Percentiles rank a stretch among this genome's conserved stretches.
Conservation (phyloP, 2,113 vertebrate genomes). For the Ellobius talpinus region DNA sequence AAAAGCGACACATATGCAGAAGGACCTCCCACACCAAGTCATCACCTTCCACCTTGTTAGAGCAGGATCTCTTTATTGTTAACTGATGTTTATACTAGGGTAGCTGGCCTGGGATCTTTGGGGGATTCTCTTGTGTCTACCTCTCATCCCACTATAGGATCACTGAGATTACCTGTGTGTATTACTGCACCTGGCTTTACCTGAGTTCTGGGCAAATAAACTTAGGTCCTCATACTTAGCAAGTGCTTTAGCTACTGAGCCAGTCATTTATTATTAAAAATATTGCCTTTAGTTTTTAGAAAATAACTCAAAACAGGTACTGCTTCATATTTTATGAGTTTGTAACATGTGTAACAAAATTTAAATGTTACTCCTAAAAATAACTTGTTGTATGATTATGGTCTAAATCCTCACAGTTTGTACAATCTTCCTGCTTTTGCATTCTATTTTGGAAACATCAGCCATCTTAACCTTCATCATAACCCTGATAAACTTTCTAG, state of each 20-base stretch:
- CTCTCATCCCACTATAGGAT: not conserved
- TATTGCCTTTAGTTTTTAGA: slow-evolving; percentile 23
- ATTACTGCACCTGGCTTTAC: not conserved
- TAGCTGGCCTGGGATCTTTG: not conserved
- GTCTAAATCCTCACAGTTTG: not conserved
- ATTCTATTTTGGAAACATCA: not conserved
- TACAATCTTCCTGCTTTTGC: not conserved
- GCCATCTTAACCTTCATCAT: not conserved
- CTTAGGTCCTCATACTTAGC: not conserved
- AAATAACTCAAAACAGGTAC: not conserved
- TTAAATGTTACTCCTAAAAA: not conserved
- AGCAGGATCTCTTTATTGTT: not conserved
- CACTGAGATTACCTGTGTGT: not conserved
- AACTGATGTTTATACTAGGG: not conserved
- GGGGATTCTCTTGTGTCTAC: not conserved
- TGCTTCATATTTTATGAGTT: not conserved
- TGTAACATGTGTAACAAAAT: not conserved
- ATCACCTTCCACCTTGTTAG: not conserved
- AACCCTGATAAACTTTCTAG: not conserved
- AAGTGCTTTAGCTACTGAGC: not conserved
- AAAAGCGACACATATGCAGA: too few species aligned
- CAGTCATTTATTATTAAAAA: not conserved
- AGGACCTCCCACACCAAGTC: too few species aligned
- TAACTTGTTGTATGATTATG: not conserved
- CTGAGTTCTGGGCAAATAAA: not conserved